Base-by-base conservation (phyloP, 2,888 invertebrate species). In the Lampropteryx suffumata region DNA sequence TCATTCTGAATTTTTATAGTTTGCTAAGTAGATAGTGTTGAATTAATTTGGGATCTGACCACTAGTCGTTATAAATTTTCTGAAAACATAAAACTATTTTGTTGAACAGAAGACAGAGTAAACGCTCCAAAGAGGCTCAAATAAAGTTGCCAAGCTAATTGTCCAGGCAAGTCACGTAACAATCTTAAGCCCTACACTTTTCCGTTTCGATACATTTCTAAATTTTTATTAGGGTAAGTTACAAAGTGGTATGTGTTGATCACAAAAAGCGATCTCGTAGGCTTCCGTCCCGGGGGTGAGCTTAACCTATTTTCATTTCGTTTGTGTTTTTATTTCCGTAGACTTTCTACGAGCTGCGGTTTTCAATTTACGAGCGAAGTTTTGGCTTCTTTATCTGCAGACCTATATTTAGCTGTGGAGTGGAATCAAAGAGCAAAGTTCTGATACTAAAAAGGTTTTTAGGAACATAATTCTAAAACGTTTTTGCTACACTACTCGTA, bases 281-380 rank as follows among this genome's bases (percentile, higher is more conserved):
- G 57, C 52, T 44, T 41, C 28, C 35, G 42, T 68, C 79, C 74
- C 82, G 50, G 58, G 77, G 78, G 84, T 62, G 65, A 77, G 73
- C 76, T 83, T 84, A 84, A 82, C 83, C 83, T 77, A 82, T 84
- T 83, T 84, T 79, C 81, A 73, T 78, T 79, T 79, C 65, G 71
- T 71, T 67, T 65, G 69, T 77, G 72, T 79, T 81, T 83, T 80
- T 82, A 80, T 80, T 77, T 73, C 69, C 61, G 63, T 24, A 24
- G 24, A 67, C 61, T 67, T 68, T 69, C 67, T 68, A 66, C 69
- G 69, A 67, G 65, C 67, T 73, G 73, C 65, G 73, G 74, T 81
- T 79, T 80, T 75, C 80, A 81, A 82, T 82, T 79, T 79, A 76
- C 75, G 69, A 41, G 36, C 33, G 34, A 40, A 41, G 32, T 37